These are phyloP conservation scores for Mola mola DNA, from an alignment of 2,113 vertebrate species.

Conservation along the genomic window DNA sequence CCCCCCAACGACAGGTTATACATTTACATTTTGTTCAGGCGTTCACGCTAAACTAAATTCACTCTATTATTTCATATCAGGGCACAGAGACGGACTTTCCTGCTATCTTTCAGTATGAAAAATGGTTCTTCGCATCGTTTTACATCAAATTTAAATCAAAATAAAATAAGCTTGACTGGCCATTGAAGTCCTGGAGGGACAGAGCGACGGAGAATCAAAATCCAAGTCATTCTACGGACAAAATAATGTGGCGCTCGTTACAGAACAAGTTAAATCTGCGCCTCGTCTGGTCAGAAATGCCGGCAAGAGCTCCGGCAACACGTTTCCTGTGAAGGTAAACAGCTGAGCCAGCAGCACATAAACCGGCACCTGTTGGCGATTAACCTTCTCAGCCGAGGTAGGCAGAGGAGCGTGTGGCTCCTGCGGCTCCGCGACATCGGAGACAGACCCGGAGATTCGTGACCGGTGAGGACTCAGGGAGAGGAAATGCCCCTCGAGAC, in stretches of 20 bases:
- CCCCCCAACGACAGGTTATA: constrained; percentile 92
- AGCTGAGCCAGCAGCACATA: constrained; percentile 61
- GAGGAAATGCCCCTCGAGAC: constrained; percentile 60
- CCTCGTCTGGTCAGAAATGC: neutral
- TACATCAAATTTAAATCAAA: neutral
- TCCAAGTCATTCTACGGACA: too few relatives aligned
- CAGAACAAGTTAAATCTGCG: neutral
- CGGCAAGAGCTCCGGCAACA: constrained; percentile 34
- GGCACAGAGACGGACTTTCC: too few relatives aligned
- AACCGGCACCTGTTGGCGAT: constrained; percentile 78
- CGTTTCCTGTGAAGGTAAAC: constrained; percentile 65
- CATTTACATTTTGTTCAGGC: constrained; percentile 83
- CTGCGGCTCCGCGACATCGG: constrained; percentile 40
- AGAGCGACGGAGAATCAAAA: too few relatives aligned
- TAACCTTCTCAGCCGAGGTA: constrained; percentile 73
- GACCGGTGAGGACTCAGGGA: constrained; percentile 36
- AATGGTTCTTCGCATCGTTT: too few relatives aligned
- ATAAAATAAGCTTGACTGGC: too few relatives aligned
- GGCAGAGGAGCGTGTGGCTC: constrained; percentile 20
- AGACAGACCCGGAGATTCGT: constrained; percentile 42
- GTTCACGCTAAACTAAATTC: too few relatives aligned
- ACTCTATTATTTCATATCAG: too few relatives aligned
- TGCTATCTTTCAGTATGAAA: too few relatives aligned
- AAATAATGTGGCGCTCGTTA: too few relatives aligned
- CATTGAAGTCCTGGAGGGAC: too few relatives aligned